Conservation (phyloP, 2,797 vertebrate species). For the Bovichtus variegatus region DNA sequence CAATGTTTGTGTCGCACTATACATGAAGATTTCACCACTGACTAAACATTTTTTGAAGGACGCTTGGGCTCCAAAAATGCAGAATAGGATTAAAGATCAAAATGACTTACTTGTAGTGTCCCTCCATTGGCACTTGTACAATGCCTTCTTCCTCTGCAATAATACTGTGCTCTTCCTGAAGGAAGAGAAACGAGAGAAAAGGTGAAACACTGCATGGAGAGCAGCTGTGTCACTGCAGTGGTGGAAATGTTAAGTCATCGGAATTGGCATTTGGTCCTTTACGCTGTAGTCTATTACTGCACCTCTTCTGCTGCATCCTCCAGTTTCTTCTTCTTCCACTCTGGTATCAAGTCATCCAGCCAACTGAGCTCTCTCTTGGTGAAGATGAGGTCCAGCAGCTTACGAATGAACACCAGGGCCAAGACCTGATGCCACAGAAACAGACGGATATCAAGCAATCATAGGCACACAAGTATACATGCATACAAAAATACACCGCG, state of each 20-base stretch:
- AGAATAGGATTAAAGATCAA: neutral
- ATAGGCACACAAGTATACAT: neutral
- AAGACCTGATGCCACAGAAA: conserved; percentile 87
- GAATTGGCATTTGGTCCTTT: neutral
- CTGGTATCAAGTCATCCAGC: conserved; percentile 98
- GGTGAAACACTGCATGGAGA: neutral
- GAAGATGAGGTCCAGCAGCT: conserved; percentile 96
- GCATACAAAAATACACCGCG: neutral
- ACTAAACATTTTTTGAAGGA: neutral
- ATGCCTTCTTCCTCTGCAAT: conserved; percentile 96
- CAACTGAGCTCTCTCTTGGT: conserved; percentile 97
- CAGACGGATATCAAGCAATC: neutral
- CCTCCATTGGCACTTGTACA: conserved; percentile 95
- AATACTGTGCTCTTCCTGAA: conserved; percentile 96
- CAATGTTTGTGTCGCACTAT: neutral
- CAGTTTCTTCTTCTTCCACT: conserved; percentile 99
- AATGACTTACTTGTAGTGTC: conserved; percentile 90
- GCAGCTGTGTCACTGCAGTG: neutral
- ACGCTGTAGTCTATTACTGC: neutral
- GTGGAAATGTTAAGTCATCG: neutral
- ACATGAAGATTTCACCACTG: neutral
- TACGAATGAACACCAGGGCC: conserved; percentile 96
- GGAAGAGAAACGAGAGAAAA: conserved; percentile 34
- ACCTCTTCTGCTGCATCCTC: conserved; percentile 98
- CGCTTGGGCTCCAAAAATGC: neutral